Evolutionary conservation across 2,113 vertebrate species (phyloP).

Genomic region (Microtus montanus): DNA sequence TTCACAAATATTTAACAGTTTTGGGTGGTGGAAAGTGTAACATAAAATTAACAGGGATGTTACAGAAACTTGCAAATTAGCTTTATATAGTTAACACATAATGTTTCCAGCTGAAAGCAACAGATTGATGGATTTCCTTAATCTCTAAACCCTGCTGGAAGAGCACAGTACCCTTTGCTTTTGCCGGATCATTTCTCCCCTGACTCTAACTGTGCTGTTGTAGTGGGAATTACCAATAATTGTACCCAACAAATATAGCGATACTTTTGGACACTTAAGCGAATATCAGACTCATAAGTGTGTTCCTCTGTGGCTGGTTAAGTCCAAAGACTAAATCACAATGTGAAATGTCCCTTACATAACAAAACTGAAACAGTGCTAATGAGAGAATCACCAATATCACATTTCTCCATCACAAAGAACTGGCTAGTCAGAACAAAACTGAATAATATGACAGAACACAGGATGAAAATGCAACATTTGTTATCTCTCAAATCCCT

Average conservation of each 20-base stretch:
- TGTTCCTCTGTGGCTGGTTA: slow-evolving; percentile 13
- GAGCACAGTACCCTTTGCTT: not conserved
- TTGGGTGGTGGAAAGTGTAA: not conserved
- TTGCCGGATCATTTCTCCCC: not conserved
- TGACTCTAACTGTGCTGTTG: not conserved
- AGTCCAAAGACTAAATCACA: not conserved
- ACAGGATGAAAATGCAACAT: not conserved
- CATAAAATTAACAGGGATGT: not conserved
- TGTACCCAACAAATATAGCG: not conserved
- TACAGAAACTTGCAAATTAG: not conserved
- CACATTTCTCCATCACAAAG: not conserved
- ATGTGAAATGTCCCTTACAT: not conserved
- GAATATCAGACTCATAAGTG: not conserved
- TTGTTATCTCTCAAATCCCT: not conserved
- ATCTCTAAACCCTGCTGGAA: not conserved
- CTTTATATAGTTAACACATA: not conserved
- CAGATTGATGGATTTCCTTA: not conserved
- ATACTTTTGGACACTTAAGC: not conserved
- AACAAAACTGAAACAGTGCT: not conserved
- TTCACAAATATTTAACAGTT: not conserved
- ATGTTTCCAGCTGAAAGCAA: not conserved
- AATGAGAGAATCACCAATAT: not conserved
- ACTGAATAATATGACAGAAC: not conserved
- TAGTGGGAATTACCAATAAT: not conserved
- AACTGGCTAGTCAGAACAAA: not conserved